Evolutionary conservation across 2,888 invertebrate genomes (phyloP), one percentile per base, ranked within the genome.

Genomic region (Aphodius sticticus): DNA sequence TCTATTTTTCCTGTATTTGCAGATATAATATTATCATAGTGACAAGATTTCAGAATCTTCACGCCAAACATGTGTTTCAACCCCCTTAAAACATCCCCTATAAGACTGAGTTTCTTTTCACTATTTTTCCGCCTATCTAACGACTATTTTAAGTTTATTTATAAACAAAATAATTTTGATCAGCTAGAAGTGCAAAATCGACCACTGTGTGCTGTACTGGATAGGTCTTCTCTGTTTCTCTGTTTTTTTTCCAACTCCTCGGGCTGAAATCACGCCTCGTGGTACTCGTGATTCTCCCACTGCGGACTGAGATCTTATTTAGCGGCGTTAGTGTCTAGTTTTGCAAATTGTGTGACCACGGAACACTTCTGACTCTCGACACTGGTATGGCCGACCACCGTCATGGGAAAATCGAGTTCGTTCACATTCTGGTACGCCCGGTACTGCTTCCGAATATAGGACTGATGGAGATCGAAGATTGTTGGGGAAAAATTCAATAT

Each of bases 301-400:
- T 84, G 81, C 84, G 82, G 79, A 82, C 82, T 83, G 84, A 84
- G 85, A 85, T 85, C 85, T 84, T 85, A 85, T 84, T 85, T 84
- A 84, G 83, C 83, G 80, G 80, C 82, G 82, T 82, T 82, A 78
- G 81, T 83, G 82, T 82, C 81, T 81, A 81, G 82, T 83, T 84
- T 84, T 84, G 84, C 83, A 84, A 84, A 84, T 84, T 84, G 83
- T 84, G 82, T 83, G 82, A 81, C 82, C 82, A 80, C 77, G 74
- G 76, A 81, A 81, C 81, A 81, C 81, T 81, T 81, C 77, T 69
- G 70, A 71, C 35, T 74, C 74, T 74, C 79, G 74, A 72, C 76
- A 76, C 37, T 70, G 15, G 16, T 15, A 35, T 38, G 71, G 14
- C 70, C 71, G 14, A 77, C 16, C 12, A 26, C 74, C 72, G 16